A percentile compares a stretch with the other conserved stretches of the same genome.
These are phyloP conservation scores for Exephanes ischioxanthus DNA, from an alignment of 2,888 invertebrate species.

Conservation along the genomic window DNA sequence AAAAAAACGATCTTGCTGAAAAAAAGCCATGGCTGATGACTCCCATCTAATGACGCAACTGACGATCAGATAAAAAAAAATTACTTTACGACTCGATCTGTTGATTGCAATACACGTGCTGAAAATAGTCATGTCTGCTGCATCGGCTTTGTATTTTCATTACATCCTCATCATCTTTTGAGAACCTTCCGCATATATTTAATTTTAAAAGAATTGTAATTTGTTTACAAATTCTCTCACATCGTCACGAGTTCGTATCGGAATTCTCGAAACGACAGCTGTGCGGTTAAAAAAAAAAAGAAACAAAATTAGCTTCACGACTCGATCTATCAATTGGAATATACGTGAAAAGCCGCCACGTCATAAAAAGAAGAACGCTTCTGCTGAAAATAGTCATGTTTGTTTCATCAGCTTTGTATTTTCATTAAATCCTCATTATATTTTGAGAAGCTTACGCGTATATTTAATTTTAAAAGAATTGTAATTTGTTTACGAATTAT, in stretches of 20 bases:
- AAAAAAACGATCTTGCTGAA: background rate
- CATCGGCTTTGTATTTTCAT: background rate
- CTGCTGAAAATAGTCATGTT: background rate
- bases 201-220: background rate
- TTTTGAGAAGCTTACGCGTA: background rate
- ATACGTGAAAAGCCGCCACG: background rate
- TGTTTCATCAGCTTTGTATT: too few relatives aligned
- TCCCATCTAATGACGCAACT: background rate
- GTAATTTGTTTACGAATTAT: slow-evolving; percentile 1
- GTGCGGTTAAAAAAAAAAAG: too few relatives aligned
- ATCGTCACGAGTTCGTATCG: background rate
- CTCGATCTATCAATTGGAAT: background rate
- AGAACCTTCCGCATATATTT: background rate
- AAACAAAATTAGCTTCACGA: background rate
- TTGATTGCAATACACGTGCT: background rate
- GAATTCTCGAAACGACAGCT: too few relatives aligned
- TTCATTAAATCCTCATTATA: background rate
- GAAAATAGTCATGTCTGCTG: background rate
- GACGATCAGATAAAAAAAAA: background rate
- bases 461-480: background rate
- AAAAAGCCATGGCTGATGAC: background rate
- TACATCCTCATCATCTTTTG: background rate
- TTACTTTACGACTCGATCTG: too few relatives aligned
- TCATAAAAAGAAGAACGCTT: background rate
- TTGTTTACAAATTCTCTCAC: too few relatives aligned